A percentile compares a stretch with the other conserved stretches of the same genome.
These are phyloP conservation scores for Equus przewalskii DNA, from an alignment of 2,113 vertebrate species.

Conservation along the genomic window DNA sequence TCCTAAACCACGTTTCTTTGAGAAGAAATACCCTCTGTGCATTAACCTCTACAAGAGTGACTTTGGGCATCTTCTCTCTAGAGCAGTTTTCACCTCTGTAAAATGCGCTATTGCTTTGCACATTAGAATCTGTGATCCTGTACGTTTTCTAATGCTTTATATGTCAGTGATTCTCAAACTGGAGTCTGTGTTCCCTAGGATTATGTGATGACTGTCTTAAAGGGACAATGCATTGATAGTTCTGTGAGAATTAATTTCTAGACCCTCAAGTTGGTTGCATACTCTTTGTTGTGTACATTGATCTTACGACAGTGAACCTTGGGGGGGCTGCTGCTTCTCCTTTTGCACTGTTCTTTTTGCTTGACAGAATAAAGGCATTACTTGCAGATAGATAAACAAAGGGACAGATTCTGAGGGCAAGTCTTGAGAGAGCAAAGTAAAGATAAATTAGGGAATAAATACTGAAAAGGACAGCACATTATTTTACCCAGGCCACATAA, in stretches of 20 bases:
- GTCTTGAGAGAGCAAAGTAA: neutral
- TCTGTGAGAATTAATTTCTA: neutral
- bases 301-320: neutral
- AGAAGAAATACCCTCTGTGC: neutral
- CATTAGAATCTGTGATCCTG: neutral
- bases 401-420: neutral
- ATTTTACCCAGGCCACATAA: neutral
- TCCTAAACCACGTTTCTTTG: neutral
- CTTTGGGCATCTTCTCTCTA: neutral
- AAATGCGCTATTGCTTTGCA: neutral
- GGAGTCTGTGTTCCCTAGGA: neutral
- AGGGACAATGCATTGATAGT: neutral
- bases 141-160: neutral
- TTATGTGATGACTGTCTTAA: neutral
- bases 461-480: neutral
- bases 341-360: neutral
- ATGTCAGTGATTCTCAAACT: neutral
- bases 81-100: slow-evolving; percentile 42
- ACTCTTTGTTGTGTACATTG: neutral
- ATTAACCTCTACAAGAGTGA: neutral
- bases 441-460: neutral
- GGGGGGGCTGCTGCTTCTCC: neutral
- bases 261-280: neutral
- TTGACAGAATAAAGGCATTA: slow-evolving; percentile 2
- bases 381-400: neutral